Conservation (phyloP, 2,113 vertebrate species). For the Trogon melanurus region DNA sequence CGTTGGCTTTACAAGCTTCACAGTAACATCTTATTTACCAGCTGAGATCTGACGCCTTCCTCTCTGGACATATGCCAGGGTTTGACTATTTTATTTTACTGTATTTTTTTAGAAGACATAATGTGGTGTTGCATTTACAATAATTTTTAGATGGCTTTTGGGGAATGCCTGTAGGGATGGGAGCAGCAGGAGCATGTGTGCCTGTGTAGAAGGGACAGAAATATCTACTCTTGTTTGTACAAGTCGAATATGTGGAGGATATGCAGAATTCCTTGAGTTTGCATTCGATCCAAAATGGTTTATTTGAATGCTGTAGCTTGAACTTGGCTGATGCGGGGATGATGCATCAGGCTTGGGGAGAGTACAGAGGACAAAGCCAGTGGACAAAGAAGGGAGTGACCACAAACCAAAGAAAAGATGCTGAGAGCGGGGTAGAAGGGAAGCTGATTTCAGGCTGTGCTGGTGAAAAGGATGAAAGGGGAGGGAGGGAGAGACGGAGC, state of each 20-base stretch:
- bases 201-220: not conserved
- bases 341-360: not conserved
- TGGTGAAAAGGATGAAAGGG: not conserved
- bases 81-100: conserved; percentile 43
- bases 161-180: conserved; percentile 33
- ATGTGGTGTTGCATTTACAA: not conserved
- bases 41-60: conserved; percentile 69
- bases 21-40: conserved; percentile 82
- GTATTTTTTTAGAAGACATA: not conserved
- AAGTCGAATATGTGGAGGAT: not conserved
- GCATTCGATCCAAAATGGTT: not conserved
- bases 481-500: not conserved
- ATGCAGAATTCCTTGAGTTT: not conserved
- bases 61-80: conserved; percentile 24
- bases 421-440: not conserved
- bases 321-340: not conserved
- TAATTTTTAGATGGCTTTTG: conserved; percentile 55
- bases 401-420: not conserved
- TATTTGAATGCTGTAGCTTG: not conserved
- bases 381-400: not conserved
- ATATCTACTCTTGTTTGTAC: conserved; percentile 25
- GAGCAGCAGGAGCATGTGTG: not conserved
- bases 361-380: not conserved
- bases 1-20: conserved; percentile 67
- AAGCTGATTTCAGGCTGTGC: not conserved